Base-by-base conservation (phyloP, 2,888 invertebrate genomes). In the Pseudococcus viburni region DNA sequence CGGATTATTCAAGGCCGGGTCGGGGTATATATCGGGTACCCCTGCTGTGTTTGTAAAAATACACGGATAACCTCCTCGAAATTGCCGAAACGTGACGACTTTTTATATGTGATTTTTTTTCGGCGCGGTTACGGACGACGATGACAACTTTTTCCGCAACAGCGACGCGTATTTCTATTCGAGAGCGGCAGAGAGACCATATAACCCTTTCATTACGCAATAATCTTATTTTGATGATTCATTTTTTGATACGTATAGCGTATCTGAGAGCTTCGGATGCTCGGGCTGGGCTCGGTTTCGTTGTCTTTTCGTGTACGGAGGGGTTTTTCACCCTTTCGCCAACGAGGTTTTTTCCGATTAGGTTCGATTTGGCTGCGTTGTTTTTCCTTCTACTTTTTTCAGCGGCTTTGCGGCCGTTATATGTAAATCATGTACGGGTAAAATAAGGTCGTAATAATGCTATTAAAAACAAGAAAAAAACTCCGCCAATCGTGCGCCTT, bases 141-240 rank as follows among this genome's bases (percentile, higher is more conserved):
- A 64, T 22, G 22, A 64, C 64, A 64, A 64, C 22, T 64, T 64
- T 64, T 64, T 64, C 64, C 64, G 48, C 59, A 59, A n/a, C 42
- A 42, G 8, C 42, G 9, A 42, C 42, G 42, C 6, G n/a, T 64
- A 22, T 64, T 64, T 64, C 64, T 22, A 19, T 33, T 33, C 26
- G 1, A 3, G 26, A 33, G 26, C 22, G 42, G 8, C 42, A 42
- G 42, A 26, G 68, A 68, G 9, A 73, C 33, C 15, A 33, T 73
- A 33, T 39, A 73, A 73, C 73, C 73, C 73, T 73, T 73, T 73
- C 73, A 73, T 73, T 73, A 33, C 12, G 73, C 73, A 73, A 73
- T 73, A 73, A 73, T 73, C 73, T 73, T 73, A 73, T 73, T 73
- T 73, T 73, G 73, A 73, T 73, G 73, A 73, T 73, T 73, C 73